A percentile compares a stretch with the other conserved stretches of the same genome.
These are phyloP conservation scores for Sminthurides aquaticus DNA, from an alignment of 2,888 invertebrate species.

Conservation along the genomic window DNA sequence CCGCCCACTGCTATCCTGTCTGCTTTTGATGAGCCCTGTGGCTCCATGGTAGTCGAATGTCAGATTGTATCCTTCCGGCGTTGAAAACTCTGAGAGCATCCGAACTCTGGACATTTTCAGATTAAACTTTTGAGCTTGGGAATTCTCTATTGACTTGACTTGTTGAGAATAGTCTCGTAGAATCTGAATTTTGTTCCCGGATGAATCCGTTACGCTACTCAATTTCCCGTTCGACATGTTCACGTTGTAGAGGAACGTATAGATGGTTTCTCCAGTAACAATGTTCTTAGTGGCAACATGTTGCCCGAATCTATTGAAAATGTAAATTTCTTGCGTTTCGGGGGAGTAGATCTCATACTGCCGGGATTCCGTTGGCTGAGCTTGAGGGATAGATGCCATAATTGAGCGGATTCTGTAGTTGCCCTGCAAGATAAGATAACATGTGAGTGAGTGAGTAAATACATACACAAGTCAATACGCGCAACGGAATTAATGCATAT, in stretches of 20 bases:
- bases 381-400: constrained; percentile 79
- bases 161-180: constrained; percentile 49
- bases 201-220: constrained; percentile 85
- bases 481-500: no score
- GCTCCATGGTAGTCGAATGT: constrained; percentile 89
- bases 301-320: constrained; percentile 89
- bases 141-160: constrained; percentile 89
- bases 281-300: constrained; percentile 90
- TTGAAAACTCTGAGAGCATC: constrained; percentile 79
- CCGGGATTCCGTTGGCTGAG: constrained; percentile 51
- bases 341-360: constrained; percentile 93
- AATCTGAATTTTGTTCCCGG: constrained; percentile 56
- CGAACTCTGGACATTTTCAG: constrained; percentile 86
- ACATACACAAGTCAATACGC: no score
- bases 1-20: constrained; percentile 79
- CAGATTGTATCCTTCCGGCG: constrained; percentile 87
- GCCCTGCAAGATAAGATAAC: constrained; percentile 15
- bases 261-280: constrained; percentile 85
- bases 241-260: constrained; percentile 90
- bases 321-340: constrained; percentile 88
- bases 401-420: constrained; percentile 65
- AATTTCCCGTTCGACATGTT: constrained; percentile 93
- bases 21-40: constrained; percentile 78
- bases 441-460: no score
- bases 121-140: constrained; percentile 83